Base-by-base conservation (phyloP, 2,113 vertebrate genomes). In the Apus apus region DNA sequence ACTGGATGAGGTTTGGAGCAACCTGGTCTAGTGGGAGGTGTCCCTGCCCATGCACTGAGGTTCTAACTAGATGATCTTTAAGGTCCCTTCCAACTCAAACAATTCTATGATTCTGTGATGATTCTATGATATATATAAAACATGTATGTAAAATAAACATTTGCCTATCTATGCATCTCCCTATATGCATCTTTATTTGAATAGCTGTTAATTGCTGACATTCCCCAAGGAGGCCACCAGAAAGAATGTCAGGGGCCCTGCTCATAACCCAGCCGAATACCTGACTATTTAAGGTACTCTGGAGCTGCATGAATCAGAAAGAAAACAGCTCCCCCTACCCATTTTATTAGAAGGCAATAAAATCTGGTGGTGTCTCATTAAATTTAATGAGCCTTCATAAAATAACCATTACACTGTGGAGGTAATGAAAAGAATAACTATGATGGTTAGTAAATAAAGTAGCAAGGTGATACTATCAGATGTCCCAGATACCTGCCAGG, bases 381-480 rank as follows among this genome's bases (percentile, higher is more conserved):
- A 98, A 98, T 97, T 98, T 98, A 98, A 98, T 97, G 97, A 97
- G 95, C 64, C 96, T 97, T 97, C 97, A 97, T 98, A 98, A 98
- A 98, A 98, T 97, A 98, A 96, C 96, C 95, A 97, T 98, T 97
- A 98, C 93, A 67, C 94, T 80, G 87, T 94, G 97, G 94, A 97
- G 89, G 97, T 98, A 98, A 98, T 98, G 97, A 97, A 97, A 97
- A 97, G 91, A 97, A 97, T 97, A 97, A 95, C 96, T 97, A 93
- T 77, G 89, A 91, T 92, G 93, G 95, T 98, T 98, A 97, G 97
- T 98, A 98, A 98, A 98, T 98, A 98, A 98, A 97, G 88, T 78
- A 96, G 93, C 89, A 92, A 53, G 79, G 82, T 68, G 93, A 89
- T 89, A 74, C 67, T 48, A 62, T 89, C 72, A 76, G 40, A 66